Percentiles rank a stretch among this genome's conserved stretches.
phyloP scores from a whole-genome alignment of 2,888 invertebrate genomes.

The Agrotis puta region DNA sequence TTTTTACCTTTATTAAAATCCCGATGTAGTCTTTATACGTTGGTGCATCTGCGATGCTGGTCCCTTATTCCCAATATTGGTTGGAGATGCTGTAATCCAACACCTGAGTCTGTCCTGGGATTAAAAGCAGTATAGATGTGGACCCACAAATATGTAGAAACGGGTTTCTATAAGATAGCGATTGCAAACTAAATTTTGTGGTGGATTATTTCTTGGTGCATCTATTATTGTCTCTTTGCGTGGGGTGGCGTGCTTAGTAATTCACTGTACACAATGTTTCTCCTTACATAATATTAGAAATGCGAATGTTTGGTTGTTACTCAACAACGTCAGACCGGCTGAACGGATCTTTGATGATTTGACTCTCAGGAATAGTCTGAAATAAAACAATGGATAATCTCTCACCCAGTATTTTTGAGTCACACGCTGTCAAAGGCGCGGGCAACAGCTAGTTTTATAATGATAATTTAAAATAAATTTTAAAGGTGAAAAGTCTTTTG shows the following conservation, averaged over 20 bases:
- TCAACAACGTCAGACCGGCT: too few relatives aligned
- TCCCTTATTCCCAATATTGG: conserved; percentile 62
- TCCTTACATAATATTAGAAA: too few relatives aligned
- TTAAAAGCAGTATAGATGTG: conserved; percentile 60
- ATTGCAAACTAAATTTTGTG: conserved; percentile 50
- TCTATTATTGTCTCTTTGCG: not conserved
- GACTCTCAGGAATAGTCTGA: too few relatives aligned
- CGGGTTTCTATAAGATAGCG: conserved; percentile 25
- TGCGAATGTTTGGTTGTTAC: too few relatives aligned
- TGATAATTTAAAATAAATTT: too few relatives aligned
- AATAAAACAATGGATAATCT: too few relatives aligned
- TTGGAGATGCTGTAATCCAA: conserved; percentile 70
- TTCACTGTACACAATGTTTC: not conserved
- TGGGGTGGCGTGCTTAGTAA: not conserved
- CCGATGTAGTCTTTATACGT: conserved; percentile 28
- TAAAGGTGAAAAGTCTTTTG: too few relatives aligned
- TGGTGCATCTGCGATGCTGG: conserved; percentile 50
- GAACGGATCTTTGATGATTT: too few relatives aligned
- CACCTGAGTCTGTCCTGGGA: conserved; percentile 71
- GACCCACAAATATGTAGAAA: conserved; percentile 57
- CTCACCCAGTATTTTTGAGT: too few relatives aligned
- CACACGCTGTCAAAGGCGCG: too few relatives aligned
- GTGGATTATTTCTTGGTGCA: conserved; percentile 23
- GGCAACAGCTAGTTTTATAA: too few relatives aligned
- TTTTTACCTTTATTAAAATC: conserved; percentile 56